A percentile compares a stretch with the other conserved stretches of the same genome.
Evolutionary conservation across 2,113 vertebrate species (phyloP).

Genomic region (Miniopterus natalensis): DNA sequence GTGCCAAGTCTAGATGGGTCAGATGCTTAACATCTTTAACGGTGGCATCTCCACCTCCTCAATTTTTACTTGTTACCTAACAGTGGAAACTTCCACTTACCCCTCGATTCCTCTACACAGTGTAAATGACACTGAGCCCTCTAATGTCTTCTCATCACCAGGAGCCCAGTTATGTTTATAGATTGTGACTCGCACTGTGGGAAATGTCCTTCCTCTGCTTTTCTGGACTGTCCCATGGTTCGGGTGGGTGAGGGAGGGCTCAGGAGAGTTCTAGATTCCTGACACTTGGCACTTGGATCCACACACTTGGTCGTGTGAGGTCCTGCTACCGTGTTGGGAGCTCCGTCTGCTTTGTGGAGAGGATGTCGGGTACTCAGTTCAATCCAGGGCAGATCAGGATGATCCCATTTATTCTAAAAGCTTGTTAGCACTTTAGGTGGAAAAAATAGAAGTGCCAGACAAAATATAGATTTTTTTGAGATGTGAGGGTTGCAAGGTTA

Average conservation of each 20-base stretch:
- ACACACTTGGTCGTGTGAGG: accelerated
- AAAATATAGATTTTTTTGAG: not conserved
- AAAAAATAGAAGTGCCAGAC: not conserved
- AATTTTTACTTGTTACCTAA: constrained; percentile 58
- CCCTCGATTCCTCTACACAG: not conserved
- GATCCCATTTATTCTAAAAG: not conserved
- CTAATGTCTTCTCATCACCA: not conserved
- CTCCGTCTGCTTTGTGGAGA: not conserved
- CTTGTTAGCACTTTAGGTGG: not conserved
- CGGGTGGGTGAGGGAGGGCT: not conserved
- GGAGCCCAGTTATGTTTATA: not conserved
- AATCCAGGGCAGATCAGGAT: not conserved
- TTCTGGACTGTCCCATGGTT: not conserved
- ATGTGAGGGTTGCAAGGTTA: not conserved
- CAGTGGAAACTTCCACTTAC: not conserved
- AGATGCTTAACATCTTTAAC: constrained; percentile 60
- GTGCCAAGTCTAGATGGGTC: constrained; percentile 59
- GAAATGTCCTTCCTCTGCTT: not conserved
- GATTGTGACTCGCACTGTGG: not conserved
- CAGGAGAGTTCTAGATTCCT: not conserved
- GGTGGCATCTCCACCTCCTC: constrained; percentile 8
- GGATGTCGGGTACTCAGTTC: not conserved
- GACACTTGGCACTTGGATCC: too few relatives aligned
- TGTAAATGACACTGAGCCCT: not conserved
- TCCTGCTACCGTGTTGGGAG: accelerated